phyloP scores from a whole-genome alignment of 2,797 vertebrate species.

The Amphiprion clarkii region DNA sequence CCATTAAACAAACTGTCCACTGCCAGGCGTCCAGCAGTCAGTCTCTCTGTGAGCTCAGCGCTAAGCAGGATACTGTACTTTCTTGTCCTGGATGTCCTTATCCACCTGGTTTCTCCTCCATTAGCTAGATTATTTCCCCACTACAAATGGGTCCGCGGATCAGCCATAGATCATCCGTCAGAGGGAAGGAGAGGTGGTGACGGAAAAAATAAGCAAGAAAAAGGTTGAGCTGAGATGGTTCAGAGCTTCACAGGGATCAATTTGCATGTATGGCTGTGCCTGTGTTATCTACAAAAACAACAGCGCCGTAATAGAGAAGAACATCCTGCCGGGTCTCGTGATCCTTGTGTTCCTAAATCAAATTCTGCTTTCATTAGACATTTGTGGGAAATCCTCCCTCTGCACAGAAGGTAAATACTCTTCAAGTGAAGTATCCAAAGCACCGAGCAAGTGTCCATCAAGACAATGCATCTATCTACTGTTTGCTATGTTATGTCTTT shows the following conservation, averaged over 20 bases:
- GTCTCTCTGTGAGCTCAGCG: not conserved
- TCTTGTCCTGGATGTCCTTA: slow-evolving; percentile 38
- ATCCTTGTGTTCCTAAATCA: slow-evolving; percentile 16
- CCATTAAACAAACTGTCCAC: slow-evolving; percentile 48
- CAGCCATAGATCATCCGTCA: slow-evolving; percentile 48
- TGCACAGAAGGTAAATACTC: slow-evolving; percentile 17
- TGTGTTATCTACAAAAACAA: not conserved
- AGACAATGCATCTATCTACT: too few species aligned
- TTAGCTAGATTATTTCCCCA: slow-evolving; percentile 64
- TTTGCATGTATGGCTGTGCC: not conserved
- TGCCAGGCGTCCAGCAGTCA: slow-evolving; percentile 12
- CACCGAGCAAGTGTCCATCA: too few species aligned
- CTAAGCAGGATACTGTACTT: slow-evolving; percentile 2
- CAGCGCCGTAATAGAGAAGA: not conserved
- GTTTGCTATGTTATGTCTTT: too few species aligned
- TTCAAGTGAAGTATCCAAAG: too few species aligned
- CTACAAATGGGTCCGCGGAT: slow-evolving; percentile 61
- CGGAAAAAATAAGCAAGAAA: slow-evolving; percentile 1
- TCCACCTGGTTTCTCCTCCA: slow-evolving; percentile 55
- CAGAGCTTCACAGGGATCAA: not conserved
- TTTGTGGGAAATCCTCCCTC: slow-evolving; percentile 17
- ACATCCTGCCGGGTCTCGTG: slow-evolving; percentile 15
- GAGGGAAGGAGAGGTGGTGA: not conserved
- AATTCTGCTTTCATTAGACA: slow-evolving; percentile 34
- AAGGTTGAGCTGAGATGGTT: slow-evolving; percentile 5